Percentiles rank a stretch among this genome's conserved stretches.
Conservation (phyloP, 2,113 vertebrate species). For the Canis aureus region DNA sequence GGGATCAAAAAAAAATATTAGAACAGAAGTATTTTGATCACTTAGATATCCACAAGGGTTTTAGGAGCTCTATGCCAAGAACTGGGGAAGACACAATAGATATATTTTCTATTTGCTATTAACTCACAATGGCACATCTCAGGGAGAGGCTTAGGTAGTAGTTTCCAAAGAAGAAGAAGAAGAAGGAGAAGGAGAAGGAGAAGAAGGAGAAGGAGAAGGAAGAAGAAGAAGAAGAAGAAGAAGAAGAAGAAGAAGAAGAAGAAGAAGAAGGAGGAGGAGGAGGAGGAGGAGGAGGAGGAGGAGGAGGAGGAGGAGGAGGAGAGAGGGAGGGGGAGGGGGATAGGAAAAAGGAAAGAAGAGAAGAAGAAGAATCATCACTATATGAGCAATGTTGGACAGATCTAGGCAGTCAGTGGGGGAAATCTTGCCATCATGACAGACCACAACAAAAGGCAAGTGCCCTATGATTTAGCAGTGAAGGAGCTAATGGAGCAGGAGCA, state of each 20-base stretch:
- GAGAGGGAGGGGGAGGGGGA: no score
- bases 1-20: not conserved
- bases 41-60: not conserved
- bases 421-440: not conserved
- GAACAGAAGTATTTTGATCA: not conserved
- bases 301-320: no score
- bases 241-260: no score
- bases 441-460: no score
- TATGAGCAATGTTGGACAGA: not conserved
- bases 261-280: no score
- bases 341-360: no score
- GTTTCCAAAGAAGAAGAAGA: not conserved
- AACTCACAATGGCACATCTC: not conserved
- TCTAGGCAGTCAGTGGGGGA: not conserved
- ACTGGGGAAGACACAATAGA: not conserved
- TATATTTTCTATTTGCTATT: not conserved
- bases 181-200: no score
- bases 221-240: not conserved
- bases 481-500: not conserved
- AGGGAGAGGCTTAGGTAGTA: not conserved
- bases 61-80: not conserved
- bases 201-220: no score
- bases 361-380: not conserved
- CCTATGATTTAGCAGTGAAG: not conserved
- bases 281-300: no score